Evolutionary conservation across 2,888 invertebrate species (phyloP), one percentile per base, ranked within the genome.

Genomic region (Eupelmus urozonus): DNA sequence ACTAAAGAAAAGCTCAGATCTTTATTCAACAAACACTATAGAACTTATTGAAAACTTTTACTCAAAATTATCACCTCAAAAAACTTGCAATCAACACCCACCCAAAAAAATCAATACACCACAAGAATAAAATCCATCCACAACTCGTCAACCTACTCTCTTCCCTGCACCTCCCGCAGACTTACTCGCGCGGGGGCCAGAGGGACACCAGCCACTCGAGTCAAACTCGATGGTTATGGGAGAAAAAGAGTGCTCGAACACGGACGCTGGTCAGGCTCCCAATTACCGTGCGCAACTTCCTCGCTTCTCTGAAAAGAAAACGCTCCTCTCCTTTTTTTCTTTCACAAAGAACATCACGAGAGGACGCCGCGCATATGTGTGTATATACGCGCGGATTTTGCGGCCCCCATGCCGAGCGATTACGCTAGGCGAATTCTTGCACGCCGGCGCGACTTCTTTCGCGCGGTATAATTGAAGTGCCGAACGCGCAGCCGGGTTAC

Each of bases 231-330:
- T 86, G 85, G 84, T 84, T 85, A 85, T 82, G 84, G 0, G 27
- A 23, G 83, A 86, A 85, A 88, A 88, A 87, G 87, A 86, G 88
- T 88, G 84, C 88, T 88, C 87, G 88, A 88, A 88, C 88, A 88
- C 88, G 88, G 87, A 86, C 88, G 87, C 83, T 88, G 88, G 88
- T 88, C 88, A 88, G 88, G 82, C 85, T 84, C 85, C 86, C 83
- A 88, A 88, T 88, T 88, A 88, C 84, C 81, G 80, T 79, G 78
- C 73, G 81, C 76, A 81, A 7, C 53, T 20, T n/a, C 53, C 25
- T 29, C n/a, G 53, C 27, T 53, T 45, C 9, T 20, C 9, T 20
- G 16, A 29, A 57, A 34, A 60, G 40, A 34, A 53, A 49, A 16
- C 40, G 34, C 20, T 40, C 34, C 18, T 18, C 18, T 18, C 34